Base-by-base conservation (phyloP, 2,113 vertebrate genomes). In the Hippocampus guttulatus region DNA sequence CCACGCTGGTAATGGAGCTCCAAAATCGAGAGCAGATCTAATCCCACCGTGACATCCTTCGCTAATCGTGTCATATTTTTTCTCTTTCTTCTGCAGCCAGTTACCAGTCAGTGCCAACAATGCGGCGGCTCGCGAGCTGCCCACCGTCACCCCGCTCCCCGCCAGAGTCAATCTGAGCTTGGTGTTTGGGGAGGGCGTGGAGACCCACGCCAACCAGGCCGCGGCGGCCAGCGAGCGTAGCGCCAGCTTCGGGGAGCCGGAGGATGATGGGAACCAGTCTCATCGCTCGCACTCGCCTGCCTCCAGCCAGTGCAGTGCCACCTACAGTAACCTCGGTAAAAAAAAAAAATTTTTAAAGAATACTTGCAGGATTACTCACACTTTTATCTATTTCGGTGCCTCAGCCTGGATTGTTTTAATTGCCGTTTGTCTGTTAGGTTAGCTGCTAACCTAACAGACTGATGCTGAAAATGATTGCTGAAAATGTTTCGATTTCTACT, bases 291-390 rank as follows among this genome's bases (percentile, higher is more conserved):
- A 90, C 79, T 93, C 95, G 18, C 73, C 92, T 0, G 91, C 94
- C 61, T 75, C 93, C 71, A 95, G 92, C 69, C 83, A 92, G 63
- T 94, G 94, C 87, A 96, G 96, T 64, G 96, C 95, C 79, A 98
- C 96, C 0, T 98, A 98, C 86, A 96, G 95, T 88, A 98, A 98
- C 77, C 85, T 98, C 75, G 96, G 96, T 96, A 91, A 94, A 38
- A 38, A 38, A 38, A 38, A 5, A 6, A 30, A 3, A 30, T 30
- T 33, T 33, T 33, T 33, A 93, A 71, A 23, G 0, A 2, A 58
- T 38, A 49, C 20, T 18, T 5, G 8, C 1, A 20, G 40, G 1
- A 60, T n/a, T 3, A 40, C 3, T 40, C 9, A 41, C 8, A 40
- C 4, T 63, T 41, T 20, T 63, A 20, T 40, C 52, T 54, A 2